Conservation (phyloP, 2,888 invertebrate genomes). For the Pecten maximus region DNA sequence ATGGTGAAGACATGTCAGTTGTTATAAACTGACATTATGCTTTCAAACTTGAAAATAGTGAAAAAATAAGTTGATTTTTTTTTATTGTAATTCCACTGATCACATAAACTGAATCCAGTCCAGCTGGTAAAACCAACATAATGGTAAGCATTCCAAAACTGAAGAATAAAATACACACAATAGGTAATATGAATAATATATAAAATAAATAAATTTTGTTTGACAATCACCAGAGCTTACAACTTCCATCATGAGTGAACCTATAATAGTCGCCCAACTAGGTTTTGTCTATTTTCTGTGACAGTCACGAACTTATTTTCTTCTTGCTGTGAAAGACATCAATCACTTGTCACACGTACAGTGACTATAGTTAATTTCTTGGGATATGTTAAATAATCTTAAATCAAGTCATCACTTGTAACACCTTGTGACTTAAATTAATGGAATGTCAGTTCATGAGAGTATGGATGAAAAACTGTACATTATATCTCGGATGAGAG, state of each 20-base stretch:
- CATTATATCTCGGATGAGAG: background rate
- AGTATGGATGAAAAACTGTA: background rate
- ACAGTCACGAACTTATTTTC: too few species aligned
- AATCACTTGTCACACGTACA: too few species aligned
- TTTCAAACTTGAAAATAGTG: background rate
- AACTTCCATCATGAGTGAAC: background rate
- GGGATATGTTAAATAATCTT: too few species aligned
- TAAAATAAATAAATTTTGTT: background rate
- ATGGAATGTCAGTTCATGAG: background rate
- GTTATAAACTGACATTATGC: background rate
- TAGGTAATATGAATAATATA: background rate
- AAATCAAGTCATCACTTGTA: too few species aligned
- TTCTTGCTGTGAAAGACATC: too few species aligned
- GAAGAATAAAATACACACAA: background rate
- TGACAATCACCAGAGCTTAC: background rate
- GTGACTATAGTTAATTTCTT: too few species aligned
- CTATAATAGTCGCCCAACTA: background rate
- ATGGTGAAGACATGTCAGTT: background rate
- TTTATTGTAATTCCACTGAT: background rate
- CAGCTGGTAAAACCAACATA: constrained; percentile 16
- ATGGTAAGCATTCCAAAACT: background rate
- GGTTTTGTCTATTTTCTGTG: background rate
- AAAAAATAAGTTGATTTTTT: background rate
- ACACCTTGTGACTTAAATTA: too few species aligned
- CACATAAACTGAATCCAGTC: background rate